A percentile compares a stretch with the other conserved stretches of the same genome.
These are phyloP conservation scores for Hippolais icterina DNA, from an alignment of 2,113 vertebrate genomes.

Conservation along the genomic window DNA sequence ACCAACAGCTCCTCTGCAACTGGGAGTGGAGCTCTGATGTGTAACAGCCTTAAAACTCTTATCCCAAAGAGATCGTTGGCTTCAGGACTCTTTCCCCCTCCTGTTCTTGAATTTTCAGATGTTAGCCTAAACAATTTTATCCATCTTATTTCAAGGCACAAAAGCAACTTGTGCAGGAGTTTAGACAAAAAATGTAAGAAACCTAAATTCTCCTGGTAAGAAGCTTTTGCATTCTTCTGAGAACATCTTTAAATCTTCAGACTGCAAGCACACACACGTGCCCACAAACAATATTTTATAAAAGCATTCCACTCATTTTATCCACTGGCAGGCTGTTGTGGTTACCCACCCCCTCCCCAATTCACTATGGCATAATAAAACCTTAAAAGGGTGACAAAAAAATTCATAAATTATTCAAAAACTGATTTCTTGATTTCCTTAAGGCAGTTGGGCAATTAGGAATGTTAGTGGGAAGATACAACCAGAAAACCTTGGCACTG, in stretches of 20 bases:
- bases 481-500: neutral
- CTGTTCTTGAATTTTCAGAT: neutral
- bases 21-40: neutral
- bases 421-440: neutral
- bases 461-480: neutral
- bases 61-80: neutral
- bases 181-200: neutral
- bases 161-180: neutral
- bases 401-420: neutral
- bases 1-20: neutral
- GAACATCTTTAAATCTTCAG: neutral
- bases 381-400: neutral
- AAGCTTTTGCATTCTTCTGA: neutral
- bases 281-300: neutral
- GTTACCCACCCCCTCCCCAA: neutral
- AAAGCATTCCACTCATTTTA: neutral
- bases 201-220: neutral
- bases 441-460: neutral
- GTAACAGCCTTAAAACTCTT: neutral
- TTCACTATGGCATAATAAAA: neutral
- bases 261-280: rapidly evolving
- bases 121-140: neutral
- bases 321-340: neutral
- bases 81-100: neutral
- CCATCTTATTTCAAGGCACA: neutral